Conservation (phyloP, 30 jellyfish, hydroid and myxozoan genomes). For the Cassiopea andromeda region DNA sequence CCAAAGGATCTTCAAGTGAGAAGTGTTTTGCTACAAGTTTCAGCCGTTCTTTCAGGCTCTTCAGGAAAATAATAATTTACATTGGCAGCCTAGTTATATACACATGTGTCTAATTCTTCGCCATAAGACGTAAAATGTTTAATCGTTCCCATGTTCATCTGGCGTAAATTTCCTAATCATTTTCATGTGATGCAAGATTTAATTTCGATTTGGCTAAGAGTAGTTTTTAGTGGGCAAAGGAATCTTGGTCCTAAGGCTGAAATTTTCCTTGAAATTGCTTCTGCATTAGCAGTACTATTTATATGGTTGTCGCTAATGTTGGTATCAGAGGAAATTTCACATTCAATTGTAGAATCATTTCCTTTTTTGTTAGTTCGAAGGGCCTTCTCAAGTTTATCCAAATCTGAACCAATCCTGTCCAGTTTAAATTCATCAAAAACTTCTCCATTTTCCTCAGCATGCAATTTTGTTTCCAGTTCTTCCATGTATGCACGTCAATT, state of each 20-base stretch:
- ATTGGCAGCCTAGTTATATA: not conserved
- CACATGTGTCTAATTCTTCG: not conserved
- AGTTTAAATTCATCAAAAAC: not conserved
- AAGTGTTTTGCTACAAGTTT: not conserved
- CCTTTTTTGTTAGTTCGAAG: not conserved
- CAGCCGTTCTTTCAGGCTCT: not conserved
- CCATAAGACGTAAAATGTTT: not conserved
- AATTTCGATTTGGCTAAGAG: not conserved
- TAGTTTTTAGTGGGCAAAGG: not conserved
- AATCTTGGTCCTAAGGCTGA: not conserved
- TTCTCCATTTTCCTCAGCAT: not conserved
- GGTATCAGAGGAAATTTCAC: not conserved
- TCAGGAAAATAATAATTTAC: not conserved
- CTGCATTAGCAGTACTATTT: not conserved
- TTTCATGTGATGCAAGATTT: not conserved
- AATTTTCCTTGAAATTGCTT: not conserved
- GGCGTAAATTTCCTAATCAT: not conserved
- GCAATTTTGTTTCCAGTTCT: not conserved
- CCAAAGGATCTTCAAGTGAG: not conserved
- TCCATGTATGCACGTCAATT: not conserved
- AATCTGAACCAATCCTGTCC: not conserved
- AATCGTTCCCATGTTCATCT: not conserved
- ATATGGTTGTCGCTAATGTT: not conserved
- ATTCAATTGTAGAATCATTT: not conserved
- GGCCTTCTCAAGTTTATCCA: not conserved